A percentile compares a stretch with the other conserved stretches of the same genome.
phyloP scores from a whole-genome alignment of 1,140 invertebrate genomes.

The Drosophila insularis region DNA sequence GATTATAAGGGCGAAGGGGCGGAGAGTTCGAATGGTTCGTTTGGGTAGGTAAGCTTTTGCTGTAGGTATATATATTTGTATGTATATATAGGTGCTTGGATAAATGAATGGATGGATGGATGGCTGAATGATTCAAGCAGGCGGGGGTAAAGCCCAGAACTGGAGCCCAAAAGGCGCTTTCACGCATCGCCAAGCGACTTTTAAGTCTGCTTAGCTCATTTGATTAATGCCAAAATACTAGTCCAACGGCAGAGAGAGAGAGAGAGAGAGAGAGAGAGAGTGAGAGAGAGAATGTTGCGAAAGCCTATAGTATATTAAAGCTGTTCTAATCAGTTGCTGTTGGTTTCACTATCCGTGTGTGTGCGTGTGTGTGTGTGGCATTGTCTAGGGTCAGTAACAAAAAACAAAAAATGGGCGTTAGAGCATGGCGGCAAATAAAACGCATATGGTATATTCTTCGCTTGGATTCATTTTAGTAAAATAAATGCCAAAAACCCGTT shows the following conservation, averaged over 20 bases:
- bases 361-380: neutral
- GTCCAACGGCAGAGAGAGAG: neutral
- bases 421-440: constrained; percentile 23
- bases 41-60: neutral
- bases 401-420: constrained; percentile 32
- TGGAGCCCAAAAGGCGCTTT: constrained; percentile 45
- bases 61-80: neutral
- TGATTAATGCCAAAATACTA: constrained; percentile 59
- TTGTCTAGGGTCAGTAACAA: constrained; percentile 36
- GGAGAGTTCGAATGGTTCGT: neutral
- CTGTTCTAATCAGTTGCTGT: constrained; percentile 24
- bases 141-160: neutral
- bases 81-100: constrained; percentile 14
- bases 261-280: neutral
- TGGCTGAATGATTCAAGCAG: neutral
- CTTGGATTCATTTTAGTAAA: neutral
- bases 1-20: neutral
- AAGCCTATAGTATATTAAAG: constrained; percentile 22
- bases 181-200: constrained; percentile 50
- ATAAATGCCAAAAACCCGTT: too few relatives aligned
- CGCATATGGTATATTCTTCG: constrained; percentile 11
- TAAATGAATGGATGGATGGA: neutral
- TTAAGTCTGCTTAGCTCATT: constrained; percentile 37
- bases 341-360: neutral
- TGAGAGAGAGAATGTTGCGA: neutral